Base-by-base conservation (phyloP, 2,797 vertebrate genomes). In the Tolypeutes matacus region DNA sequence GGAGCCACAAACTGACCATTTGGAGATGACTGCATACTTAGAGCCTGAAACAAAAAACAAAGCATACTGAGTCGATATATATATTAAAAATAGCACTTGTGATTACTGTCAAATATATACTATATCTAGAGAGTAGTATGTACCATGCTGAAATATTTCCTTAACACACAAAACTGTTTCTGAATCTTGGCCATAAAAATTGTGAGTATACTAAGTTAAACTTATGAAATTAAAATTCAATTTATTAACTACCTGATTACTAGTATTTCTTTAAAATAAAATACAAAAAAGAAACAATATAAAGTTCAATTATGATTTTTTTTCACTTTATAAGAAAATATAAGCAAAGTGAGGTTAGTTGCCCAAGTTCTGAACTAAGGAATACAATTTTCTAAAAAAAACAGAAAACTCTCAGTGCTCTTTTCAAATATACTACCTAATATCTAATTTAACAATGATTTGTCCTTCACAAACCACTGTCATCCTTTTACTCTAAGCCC, bases 1-100 rank as follows among this genome's bases (percentile, higher is more conserved):
- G 99, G 98, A 72, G 98, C 97, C 34, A 98, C 92, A 31, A 99
- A 98, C 98, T 99, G 99, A 81, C 99, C 99, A 64, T 99, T 99
- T 97, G 99, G 96, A 97, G 98, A 98, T 64, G 99, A 98, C 95
- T 99, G 99, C 96, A 99, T 98, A 95, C 99, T 99, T 29, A 99
- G 98, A 90, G 99, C 99, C 99, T 99, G 98, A 90, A 98, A 98
- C 96, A 98, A 89, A 98, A 14, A 91, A 95, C 7, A 96, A 80
- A 92, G 91, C 12, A 95, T 1, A 93, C 21, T 72, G 29, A 80
- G 65, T 15, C 83, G 15, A 89, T 0, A 42, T 0, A n/a, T 4
- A 77, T 34, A 81, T 93, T 77, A 58, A 17, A 91, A 90, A 34
- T 77, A 76, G 76, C 73, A 85, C 46, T 86, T 80, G 0, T 86